A percentile compares a stretch with the other conserved stretches of the same genome.
These are phyloP conservation scores for Lithophane socia DNA, from an alignment of 2,888 invertebrate genomes.

Conservation along the genomic window DNA sequence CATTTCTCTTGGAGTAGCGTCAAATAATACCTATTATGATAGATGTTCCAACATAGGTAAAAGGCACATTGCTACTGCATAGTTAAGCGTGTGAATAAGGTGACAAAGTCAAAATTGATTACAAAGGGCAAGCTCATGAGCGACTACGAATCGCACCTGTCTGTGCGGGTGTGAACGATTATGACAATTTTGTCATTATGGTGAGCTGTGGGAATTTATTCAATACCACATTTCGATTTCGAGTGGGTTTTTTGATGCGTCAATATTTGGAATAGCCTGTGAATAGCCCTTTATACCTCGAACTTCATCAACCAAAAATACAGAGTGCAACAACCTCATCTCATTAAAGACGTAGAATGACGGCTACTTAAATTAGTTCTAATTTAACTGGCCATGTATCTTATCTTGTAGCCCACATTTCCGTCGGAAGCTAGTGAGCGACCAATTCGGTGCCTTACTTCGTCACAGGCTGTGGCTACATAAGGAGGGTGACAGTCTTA, in stretches of 20 bases:
- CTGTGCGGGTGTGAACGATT: conserved; percentile 78
- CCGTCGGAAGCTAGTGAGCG: conserved; percentile 85
- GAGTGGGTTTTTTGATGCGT: conserved; percentile 23
- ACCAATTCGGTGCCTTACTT: conserved; percentile 80
- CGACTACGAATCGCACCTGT: conserved; percentile 86
- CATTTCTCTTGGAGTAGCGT: background rate
- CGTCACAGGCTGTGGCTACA: conserved; percentile 85
- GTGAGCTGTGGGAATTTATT: conserved; percentile 77
- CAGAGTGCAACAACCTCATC: conserved; percentile 60
- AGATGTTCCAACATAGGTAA: conserved; percentile 16
- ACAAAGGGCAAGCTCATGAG: conserved; percentile 71
- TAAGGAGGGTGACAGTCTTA: conserved; percentile 82
- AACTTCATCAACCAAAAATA: conserved; percentile 49
- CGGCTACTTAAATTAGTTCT: conserved; percentile 71
- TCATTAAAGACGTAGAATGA: conserved; percentile 63
- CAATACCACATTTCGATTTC: conserved; percentile 34
- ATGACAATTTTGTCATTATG: conserved; percentile 79
- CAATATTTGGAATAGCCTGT: conserved; percentile 33
- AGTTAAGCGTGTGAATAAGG: conserved; percentile 77
- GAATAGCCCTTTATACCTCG: conserved; percentile 21
- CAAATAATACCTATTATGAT: background rate
- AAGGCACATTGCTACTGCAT: conserved; percentile 51
- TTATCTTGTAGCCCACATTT: conserved; percentile 82
- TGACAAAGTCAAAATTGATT: conserved; percentile 81
- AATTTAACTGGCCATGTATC: conserved; percentile 71